Base-by-base conservation (phyloP, 1,140 invertebrate species). In the Xylocopa sonorina region DNA sequence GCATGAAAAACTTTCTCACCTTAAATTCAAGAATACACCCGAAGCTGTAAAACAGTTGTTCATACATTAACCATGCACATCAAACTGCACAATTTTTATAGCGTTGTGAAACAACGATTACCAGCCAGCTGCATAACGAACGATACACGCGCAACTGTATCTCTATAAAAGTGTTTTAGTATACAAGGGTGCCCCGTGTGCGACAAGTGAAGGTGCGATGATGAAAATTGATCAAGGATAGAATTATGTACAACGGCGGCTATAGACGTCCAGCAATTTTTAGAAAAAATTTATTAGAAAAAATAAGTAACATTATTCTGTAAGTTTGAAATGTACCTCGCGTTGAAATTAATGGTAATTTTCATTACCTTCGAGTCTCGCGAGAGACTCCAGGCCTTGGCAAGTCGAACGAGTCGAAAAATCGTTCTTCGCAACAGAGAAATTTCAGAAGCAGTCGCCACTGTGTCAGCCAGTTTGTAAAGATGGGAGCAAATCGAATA, bases 81-180 rank as follows among this genome's bases (percentile, higher is more conserved):
- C 80, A 69, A 62, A 57, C 80, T 82, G 81, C n/a, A n/a, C n/a
- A n/a, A n/a, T n/a, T 74, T 82, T 82, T 48, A 48, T 43, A 57
- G 43, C 79, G 71, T 81, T 76, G 79, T 55, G 79, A 82, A 80
- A 60, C 63, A 82, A 79, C 50, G 72, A 82, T 76, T 75, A 75
- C 72, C 69, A 82, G 63, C 48, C 38, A 38, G 64, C 71, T 34
- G 50, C 46, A 68, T 81, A 82, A 82, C 74, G 71, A 81, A 79
- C 55, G 21, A 74, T 51, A 50, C 57, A 58, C 69, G 57, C 55
- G 53, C 41, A 81, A 82, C 66, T 55, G 43, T 41, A n/a, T n/a
- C 3, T 21, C 27, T 69, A 43, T 76, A 55, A 81, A 62, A 6
- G 32, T 62, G 48, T 81, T 81, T n/a, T n/a, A n/a, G n/a, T n/a